Base-by-base conservation (phyloP, 2,797 vertebrate genomes). In the Trematomus bernacchii region DNA sequence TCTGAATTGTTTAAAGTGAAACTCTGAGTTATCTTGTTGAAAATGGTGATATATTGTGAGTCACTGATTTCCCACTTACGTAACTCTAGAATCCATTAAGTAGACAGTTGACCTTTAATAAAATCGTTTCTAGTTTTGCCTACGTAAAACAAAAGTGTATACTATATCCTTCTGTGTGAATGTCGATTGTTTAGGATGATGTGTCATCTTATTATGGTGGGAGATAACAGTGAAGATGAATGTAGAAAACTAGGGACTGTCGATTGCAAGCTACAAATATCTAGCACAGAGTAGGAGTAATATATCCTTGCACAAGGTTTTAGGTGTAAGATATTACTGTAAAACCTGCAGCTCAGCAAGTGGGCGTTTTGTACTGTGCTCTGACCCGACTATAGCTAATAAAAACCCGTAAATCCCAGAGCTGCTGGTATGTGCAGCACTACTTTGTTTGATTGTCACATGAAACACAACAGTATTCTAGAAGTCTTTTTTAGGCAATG, bases 271-370 rank as follows among this genome's bases (percentile, higher is more conserved):
- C n/a, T 37, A 67, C 57, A 33, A 48, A 58, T 69, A 66, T 75
- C 27, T 21, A 42, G 33, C 8, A 9, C 33, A 7, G 33, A 37
- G 27, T 27, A 37, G 54, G 21, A 60, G 18, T 10, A 21, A 21
- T 30, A 40, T 48, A 50, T 54, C 19, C 47, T 57, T 10, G 30
- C 43, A n/a, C 23, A 54, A n/a, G 18, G 43, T 62, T 58, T 37
- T 15, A 57, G 53, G 5, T 58, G 16, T 53, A 42, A 63, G 80
- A 62, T 66, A 19, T 60, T 19, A 48, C 48, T 30, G 23, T 61
- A 57, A 70, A 80, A 73, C 37, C 59, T 40, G 65, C 55, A 82
- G 60, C 73, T 37, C 46, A 76, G 13, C 37, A 52, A 58, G 82
- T 57, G 44, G 63, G 60, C 2, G 19, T 76, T 76, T 74, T n/a